Evolutionary conservation across 37 sponge, comb jelly and placozoan genomes (phyloP).

Genomic region (Corticium candelabrum): DNA sequence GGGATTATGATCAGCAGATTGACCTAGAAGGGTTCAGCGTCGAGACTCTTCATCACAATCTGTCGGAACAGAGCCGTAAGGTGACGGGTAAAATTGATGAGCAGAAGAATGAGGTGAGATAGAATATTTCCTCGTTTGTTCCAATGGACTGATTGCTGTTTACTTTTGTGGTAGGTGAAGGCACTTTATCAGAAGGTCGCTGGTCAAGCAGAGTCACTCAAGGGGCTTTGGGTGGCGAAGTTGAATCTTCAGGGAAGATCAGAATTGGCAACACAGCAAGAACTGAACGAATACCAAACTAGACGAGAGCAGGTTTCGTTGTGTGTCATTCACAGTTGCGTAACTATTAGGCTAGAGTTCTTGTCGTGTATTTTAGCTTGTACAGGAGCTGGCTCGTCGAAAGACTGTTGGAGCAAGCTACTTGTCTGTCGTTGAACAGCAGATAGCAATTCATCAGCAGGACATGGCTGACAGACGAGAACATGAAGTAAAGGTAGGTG

Average conservation of each 20-base stretch:
- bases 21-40: conserved; percentile 34
- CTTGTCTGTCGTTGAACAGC: not conserved
- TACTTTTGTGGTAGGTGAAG: conserved; percentile 9
- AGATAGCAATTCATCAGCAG: not conserved
- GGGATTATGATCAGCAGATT: conserved; percentile 37
- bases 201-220: conserved; percentile 18
- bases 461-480: not conserved
- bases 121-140: not conserved
- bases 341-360: not conserved
- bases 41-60: conserved; percentile 18
- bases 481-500: not conserved
- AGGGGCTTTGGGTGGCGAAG: conserved; percentile 34
- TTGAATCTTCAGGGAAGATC: conserved; percentile 23
- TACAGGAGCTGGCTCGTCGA: conserved; percentile 16
- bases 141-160: not conserved
- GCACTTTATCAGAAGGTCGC: conserved; percentile 24
- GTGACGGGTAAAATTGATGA: conserved; percentile 16
- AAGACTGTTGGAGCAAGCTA: not conserved
- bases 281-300: not conserved
- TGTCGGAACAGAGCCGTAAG: conserved; percentile 10
- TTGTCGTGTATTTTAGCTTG: conserved; percentile 1
- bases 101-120: conserved; percentile 29
- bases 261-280: not conserved
- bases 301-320: not conserved
- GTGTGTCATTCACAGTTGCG: not conserved